Evolutionary conservation across 53 echinoderm and acorn worm species (phyloP).

Genomic region (Actinopyga echinites): DNA sequence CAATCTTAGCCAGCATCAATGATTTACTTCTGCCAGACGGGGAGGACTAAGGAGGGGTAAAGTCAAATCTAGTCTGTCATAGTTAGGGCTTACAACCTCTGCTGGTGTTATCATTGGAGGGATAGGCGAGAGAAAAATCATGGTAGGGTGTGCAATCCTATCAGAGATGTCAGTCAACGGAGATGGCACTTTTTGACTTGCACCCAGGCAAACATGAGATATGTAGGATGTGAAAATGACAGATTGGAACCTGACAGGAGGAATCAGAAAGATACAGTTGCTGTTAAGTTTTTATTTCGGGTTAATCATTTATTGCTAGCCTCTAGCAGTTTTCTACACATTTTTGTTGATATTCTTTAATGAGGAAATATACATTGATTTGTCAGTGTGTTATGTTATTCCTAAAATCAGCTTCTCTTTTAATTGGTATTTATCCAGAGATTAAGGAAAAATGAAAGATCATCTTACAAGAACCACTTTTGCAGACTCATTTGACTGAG

Average conservation of each 20-base stretch:
- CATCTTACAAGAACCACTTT: no score
- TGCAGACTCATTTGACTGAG: no score
- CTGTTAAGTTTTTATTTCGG: conserved; percentile 14
- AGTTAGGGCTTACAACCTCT: conserved; percentile 25
- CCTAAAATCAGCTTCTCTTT: no score
- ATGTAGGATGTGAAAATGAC: neutral
- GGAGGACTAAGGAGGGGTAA: conserved; percentile 43
- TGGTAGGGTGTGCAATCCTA: conserved; percentile 37
- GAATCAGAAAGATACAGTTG: neutral
- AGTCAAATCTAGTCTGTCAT: conserved; percentile 28
- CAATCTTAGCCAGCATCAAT: conserved; percentile 44
- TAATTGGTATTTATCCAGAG: no score
- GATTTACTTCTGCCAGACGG: conserved; percentile 34
- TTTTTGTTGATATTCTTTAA: conserved; percentile 12
- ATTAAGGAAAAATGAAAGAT: no score
- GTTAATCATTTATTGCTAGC: conserved; percentile 10
- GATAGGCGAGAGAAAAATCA: conserved; percentile 37
- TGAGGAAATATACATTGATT: neutral
- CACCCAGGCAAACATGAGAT: neutral
- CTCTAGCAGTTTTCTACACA: conserved; percentile 14
- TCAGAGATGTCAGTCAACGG: conserved; percentile 32
- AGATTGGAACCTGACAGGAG: conserved; percentile 9
- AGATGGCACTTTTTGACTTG: neutral
- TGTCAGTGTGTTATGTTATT: neutral
- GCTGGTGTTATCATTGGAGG: conserved; percentile 30